Conservation (phyloP, 2,888 invertebrate species). For the Aspidapion aeneum region DNA sequence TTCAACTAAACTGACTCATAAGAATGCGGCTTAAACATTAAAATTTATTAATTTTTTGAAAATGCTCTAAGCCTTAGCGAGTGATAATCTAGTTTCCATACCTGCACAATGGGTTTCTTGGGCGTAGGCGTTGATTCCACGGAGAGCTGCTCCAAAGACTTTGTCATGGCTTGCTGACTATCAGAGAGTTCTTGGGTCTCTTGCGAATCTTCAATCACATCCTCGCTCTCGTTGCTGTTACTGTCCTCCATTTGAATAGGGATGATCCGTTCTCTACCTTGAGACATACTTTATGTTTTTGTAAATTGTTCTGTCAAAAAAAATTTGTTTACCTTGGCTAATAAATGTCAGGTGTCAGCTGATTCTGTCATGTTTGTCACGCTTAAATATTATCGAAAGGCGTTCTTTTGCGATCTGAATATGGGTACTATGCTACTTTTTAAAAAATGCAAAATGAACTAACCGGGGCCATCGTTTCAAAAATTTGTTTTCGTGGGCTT, state of each 20-base stretch:
- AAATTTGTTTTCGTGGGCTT: too few species aligned
- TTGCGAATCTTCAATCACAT: background rate
- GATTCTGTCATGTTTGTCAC: too few species aligned
- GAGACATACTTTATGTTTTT: constrained; percentile 16
- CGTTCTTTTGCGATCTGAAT: too few species aligned
- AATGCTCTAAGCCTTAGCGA: too few species aligned
- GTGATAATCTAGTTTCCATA: background rate
- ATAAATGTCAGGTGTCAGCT: too few species aligned
- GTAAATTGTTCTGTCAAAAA: too few species aligned
- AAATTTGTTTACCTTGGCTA: too few species aligned
- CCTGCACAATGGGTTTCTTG: background rate
- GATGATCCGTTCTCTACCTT: constrained; percentile 24
- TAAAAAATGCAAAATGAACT: too few species aligned
- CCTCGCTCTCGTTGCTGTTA: constrained; percentile 9
- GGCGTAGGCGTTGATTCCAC: constrained; percentile 5
- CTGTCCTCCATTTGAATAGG: constrained; percentile 26
- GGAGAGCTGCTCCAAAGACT: constrained; percentile 24
- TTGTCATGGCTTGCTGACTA: constrained; percentile 17
- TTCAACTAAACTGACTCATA: background rate
- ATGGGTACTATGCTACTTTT: too few species aligned
- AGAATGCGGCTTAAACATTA: background rate
- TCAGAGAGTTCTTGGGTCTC: constrained; percentile 6
- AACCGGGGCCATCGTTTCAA: too few species aligned
- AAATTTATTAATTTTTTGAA: background rate
- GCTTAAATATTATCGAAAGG: too few species aligned